A percentile compares a stretch with the other conserved stretches of the same genome.
Evolutionary conservation across 64 coral and sea anemone genomes (phyloP).

Genomic region (Montipora foliosa): DNA sequence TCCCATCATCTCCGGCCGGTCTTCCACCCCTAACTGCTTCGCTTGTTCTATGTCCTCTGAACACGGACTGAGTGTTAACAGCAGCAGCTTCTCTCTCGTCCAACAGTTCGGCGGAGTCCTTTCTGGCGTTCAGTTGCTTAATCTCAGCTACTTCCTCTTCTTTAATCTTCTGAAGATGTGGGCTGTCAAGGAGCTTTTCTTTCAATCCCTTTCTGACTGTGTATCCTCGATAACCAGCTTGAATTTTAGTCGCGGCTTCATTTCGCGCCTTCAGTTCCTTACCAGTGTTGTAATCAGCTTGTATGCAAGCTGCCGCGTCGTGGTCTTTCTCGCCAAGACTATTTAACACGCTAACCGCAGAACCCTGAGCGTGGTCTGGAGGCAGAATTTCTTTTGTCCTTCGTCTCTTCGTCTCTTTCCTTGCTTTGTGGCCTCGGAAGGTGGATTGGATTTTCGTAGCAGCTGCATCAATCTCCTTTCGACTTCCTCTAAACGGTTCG

Average conservation of each 20-base stretch:
- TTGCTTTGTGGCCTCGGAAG: slow-evolving; percentile 49
- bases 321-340: slow-evolving; percentile 14
- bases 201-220: slow-evolving; percentile 30
- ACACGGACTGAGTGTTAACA: slow-evolving; percentile 27
- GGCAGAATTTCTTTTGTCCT: background rate
- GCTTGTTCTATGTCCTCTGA: slow-evolving; percentile 19
- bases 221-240: slow-evolving; percentile 81
- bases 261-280: slow-evolving; percentile 40
- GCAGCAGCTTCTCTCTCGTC: slow-evolving; percentile 24
- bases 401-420: slow-evolving; percentile 3
- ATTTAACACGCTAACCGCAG: background rate
- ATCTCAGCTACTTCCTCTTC: background rate
- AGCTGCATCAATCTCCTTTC: slow-evolving; percentile 34
- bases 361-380: background rate
- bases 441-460: slow-evolving; percentile 72
- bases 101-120: background rate
- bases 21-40: background rate
- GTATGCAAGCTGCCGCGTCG: slow-evolving; percentile 64
- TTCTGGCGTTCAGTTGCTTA: background rate
- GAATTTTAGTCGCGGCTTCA: slow-evolving; percentile 65
- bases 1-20: background rate
- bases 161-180: background rate
- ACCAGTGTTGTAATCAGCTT: slow-evolving; percentile 67
- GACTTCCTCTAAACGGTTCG: slow-evolving; percentile 41
- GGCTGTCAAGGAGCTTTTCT: background rate